A percentile compares a stretch with the other conserved stretches of the same genome.
Evolutionary conservation across 2,888 invertebrate genomes (phyloP).

Genomic region (Eupithecia centaureata): DNA sequence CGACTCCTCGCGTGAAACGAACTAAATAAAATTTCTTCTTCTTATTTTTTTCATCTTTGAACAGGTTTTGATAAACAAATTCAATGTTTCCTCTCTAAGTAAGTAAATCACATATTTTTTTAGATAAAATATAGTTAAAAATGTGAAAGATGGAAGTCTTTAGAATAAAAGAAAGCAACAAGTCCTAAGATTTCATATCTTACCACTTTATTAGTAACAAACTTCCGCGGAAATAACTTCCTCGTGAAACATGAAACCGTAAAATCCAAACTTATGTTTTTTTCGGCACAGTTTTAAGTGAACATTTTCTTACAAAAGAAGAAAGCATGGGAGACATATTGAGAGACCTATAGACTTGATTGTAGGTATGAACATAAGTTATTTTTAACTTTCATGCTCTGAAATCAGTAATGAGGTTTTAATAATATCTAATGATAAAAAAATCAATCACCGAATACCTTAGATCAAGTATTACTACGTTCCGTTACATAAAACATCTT

Average conservation of each 20-base stretch:
- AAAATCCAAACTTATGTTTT: constrained; percentile 35
- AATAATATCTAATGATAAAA: neutral
- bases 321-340: constrained; percentile 10
- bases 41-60: no score
- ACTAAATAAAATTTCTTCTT: no score
- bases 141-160: constrained; percentile 17
- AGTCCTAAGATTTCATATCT: constrained; percentile 35
- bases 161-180: constrained; percentile 35
- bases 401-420: neutral
- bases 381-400: neutral
- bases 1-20: no score
- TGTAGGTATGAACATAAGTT: constrained; percentile 9
- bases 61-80: no score
- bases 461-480: no score
- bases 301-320: constrained; percentile 28
- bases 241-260: constrained; percentile 34
- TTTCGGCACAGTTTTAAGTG: constrained; percentile 32
- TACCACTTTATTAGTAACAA: constrained; percentile 38
- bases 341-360: neutral
- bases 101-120: no score
- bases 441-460: neutral
- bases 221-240: constrained; percentile 33
- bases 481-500: no score
- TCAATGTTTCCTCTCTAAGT: no score
- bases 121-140: no score